Evolutionary conservation across 2,888 invertebrate species (phyloP).

Genomic region (Volucella inflata): DNA sequence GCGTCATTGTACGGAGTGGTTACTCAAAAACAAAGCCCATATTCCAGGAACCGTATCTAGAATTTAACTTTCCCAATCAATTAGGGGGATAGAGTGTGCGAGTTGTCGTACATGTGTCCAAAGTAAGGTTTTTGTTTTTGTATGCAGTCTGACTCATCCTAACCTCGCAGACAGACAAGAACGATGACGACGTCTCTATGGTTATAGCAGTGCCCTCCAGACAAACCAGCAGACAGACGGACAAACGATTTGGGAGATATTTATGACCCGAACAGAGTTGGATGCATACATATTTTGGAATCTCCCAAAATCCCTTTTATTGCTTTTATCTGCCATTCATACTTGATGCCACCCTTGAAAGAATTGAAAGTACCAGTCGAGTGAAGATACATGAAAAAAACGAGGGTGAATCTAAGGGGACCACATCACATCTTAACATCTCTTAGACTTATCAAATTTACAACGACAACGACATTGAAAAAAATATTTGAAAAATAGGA

Average conservation of each 20-base stretch:
- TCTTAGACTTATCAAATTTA: slow-evolving; percentile 24
- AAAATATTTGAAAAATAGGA: slow-evolving; percentile 7
- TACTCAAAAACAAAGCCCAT: slow-evolving; percentile 7
- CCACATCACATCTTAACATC: slow-evolving; percentile 5
- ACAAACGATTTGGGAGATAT: not conserved
- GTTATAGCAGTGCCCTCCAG: slow-evolving; percentile 10
- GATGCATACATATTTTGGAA: slow-evolving; percentile 46
- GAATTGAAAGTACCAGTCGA: not conserved
- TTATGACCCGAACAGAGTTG: slow-evolving; percentile 29
- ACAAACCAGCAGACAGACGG: slow-evolving; percentile 18
- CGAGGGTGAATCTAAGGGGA: slow-evolving; percentile 7
- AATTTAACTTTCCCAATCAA: slow-evolving; percentile 29
- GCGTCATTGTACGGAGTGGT: slow-evolving; percentile 25
- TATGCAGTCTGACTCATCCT: slow-evolving; percentile 18
- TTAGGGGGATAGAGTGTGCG: slow-evolving; percentile 2
- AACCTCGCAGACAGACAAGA: not conserved
- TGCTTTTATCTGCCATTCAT: slow-evolving; percentile 14
- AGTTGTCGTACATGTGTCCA: not conserved
- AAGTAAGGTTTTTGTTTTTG: slow-evolving; percentile 6
- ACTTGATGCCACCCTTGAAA: too few relatives aligned
- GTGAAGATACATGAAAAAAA: slow-evolving; percentile 3
- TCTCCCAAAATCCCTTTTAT: slow-evolving; percentile 51
- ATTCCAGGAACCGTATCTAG: not conserved
- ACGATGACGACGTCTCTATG: not conserved
- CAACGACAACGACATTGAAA: slow-evolving; percentile 43